Evolutionary conservation across 2,113 vertebrate species (phyloP).

Genomic region (Cyphomyrus plagiostoma): DNA sequence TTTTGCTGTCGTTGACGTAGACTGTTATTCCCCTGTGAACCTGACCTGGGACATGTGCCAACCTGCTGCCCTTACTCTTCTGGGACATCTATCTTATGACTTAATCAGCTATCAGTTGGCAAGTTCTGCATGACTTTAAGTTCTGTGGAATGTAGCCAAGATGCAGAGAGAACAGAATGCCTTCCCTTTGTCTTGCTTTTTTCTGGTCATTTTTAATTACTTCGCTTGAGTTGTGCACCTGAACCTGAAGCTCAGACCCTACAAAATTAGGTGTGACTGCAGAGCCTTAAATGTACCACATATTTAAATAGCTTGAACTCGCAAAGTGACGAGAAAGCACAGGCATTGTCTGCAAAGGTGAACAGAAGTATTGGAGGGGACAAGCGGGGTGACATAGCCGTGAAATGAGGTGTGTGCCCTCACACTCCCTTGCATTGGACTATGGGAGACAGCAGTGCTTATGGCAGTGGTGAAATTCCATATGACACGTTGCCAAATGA

Average conservation of each 20-base stretch:
- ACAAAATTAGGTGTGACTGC: background rate
- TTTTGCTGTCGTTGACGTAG: background rate
- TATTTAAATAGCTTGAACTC: background rate
- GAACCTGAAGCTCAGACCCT: background rate
- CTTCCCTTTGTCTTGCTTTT: background rate
- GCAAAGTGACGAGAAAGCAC: background rate
- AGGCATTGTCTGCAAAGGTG: background rate
- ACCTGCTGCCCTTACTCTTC: background rate
- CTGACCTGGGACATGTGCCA: background rate
- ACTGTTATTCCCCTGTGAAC: background rate
- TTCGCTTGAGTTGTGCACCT: background rate
- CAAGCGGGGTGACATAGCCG: no score
- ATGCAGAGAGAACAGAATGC: background rate
- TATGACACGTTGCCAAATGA: background rate
- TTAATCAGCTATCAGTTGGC: background rate
- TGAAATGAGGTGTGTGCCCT: background rate
- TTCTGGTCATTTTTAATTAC: conserved; percentile 3
- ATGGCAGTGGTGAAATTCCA: background rate
- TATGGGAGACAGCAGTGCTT: background rate
- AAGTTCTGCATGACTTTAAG: background rate
- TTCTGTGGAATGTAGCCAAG: background rate
- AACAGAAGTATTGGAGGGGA: background rate
- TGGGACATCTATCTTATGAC: background rate
- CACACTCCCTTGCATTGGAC: background rate
- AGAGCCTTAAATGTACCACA: background rate